These are phyloP conservation scores for Neoniphon sammara DNA, from an alignment of 2,797 vertebrate species.

Conservation along the genomic window DNA sequence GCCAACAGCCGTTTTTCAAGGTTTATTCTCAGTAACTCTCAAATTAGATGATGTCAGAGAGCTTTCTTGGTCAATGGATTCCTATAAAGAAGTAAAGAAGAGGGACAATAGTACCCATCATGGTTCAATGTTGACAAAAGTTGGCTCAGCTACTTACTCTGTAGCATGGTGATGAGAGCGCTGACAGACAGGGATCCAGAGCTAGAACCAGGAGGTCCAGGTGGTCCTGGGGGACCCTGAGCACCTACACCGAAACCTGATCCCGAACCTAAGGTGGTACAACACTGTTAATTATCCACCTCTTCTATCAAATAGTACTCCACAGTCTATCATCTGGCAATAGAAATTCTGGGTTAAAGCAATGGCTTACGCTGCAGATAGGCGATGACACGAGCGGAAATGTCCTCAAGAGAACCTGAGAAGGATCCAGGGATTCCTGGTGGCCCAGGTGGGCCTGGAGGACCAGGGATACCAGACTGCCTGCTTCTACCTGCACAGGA, in stretches of 20 bases:
- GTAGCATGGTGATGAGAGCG: constrained; percentile 86
- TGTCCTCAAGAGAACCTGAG: constrained; percentile 87
- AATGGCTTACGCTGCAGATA: constrained; percentile 88
- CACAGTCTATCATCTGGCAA: background rate
- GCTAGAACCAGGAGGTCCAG: constrained; percentile 81
- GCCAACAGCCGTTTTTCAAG: background rate
- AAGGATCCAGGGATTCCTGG: constrained; percentile 84
- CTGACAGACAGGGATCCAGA: constrained; percentile 78
- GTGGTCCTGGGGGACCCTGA: constrained; percentile 79
- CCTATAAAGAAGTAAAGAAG: too few relatives aligned
- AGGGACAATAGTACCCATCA: background rate
- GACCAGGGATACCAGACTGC: constrained; percentile 85
- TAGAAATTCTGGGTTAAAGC: background rate
- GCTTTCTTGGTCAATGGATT: too few relatives aligned
- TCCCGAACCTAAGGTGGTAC: constrained; percentile 73
- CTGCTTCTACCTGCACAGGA: constrained; percentile 84
- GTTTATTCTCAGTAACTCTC: too few relatives aligned
- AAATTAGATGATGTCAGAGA: too few relatives aligned
- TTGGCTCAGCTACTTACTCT: constrained; percentile 85
- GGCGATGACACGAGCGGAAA: constrained; percentile 87
- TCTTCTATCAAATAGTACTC: background rate
- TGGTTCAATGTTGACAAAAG: background rate
- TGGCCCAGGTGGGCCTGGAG: constrained; percentile 86
- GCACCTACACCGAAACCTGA: constrained; percentile 62
- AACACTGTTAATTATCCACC: background rate